Evolutionary conservation across 2,797 vertebrate genomes (phyloP).

Genomic region (Coracias cyanogaster): DNA sequence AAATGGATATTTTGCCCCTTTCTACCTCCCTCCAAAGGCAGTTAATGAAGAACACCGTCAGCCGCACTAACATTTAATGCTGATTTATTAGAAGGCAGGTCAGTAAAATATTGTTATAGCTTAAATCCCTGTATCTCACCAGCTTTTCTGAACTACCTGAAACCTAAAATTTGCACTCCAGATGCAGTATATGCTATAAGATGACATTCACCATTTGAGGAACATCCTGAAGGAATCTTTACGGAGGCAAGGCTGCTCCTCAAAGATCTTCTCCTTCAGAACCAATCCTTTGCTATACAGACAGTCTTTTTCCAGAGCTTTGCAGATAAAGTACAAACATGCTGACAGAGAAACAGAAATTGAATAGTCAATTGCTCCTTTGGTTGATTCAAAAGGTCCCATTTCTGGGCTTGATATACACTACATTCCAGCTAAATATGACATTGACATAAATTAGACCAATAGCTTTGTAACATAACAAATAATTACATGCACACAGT

Average conservation of each 20-base stretch:
- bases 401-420: neutral
- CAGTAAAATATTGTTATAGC: neutral
- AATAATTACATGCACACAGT: neutral
- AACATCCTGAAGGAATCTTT: conserved; percentile 95
- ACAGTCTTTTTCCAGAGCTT: conserved; percentile 93
- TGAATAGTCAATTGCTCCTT: neutral
- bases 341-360: conserved; percentile 76
- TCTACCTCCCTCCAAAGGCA: neutral
- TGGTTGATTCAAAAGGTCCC: neutral
- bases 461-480: neutral
- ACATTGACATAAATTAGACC: neutral
- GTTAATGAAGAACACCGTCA: neutral
- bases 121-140: neutral
- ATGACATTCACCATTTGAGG: conserved; percentile 86
- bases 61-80: neutral
- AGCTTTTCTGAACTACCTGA: neutral
- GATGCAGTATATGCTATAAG: neutral
- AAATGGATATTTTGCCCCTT: neutral
- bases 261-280: conserved; percentile 95
- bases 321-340: conserved; percentile 95
- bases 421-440: neutral
- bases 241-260: conserved; percentile 93
- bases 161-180: neutral
- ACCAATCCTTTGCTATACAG: conserved; percentile 94
- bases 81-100: neutral